A percentile compares a stretch with the other conserved stretches of the same genome.
Evolutionary conservation across 2,797 vertebrate genomes (phyloP).

Genomic region (Zalophus californianus): DNA sequence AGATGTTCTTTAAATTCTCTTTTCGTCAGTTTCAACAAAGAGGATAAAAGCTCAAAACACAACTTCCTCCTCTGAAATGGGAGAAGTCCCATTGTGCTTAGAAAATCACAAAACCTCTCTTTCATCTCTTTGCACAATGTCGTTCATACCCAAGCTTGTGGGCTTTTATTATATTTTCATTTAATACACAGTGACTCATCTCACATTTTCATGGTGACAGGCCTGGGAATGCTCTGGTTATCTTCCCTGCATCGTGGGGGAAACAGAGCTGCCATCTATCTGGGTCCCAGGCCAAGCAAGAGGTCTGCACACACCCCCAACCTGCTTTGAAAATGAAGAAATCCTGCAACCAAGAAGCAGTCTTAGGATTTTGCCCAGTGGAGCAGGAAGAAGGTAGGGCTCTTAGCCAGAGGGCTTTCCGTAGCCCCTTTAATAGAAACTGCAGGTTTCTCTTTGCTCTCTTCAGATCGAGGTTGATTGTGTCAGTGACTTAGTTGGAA

Average conservation of each 20-base stretch:
- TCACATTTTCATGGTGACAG: background rate
- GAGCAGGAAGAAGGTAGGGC: background rate
- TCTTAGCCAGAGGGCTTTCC: background rate
- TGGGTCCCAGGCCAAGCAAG: background rate
- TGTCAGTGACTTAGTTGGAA: background rate
- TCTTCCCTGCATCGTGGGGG: background rate
- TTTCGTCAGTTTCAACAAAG: background rate
- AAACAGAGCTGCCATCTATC: background rate
- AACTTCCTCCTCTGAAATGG: background rate
- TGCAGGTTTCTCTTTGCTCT: background rate
- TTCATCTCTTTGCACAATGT: background rate
- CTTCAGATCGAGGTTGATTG: background rate
- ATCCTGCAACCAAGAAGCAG: background rate
- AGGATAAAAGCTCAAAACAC: background rate
- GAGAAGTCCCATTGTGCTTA: background rate
- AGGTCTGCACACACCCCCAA: no score
- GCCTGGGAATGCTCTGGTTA: background rate
- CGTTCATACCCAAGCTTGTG: background rate
- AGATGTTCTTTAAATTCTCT: background rate
- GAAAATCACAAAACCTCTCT: background rate
- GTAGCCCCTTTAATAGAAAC: no score
- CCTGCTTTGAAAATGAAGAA: background rate
- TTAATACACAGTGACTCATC: fast-evolving
- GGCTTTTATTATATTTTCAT: background rate
- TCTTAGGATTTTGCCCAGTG: background rate